Evolutionary conservation across 2,797 vertebrate species (phyloP), one percentile per base, ranked within the genome.

Genomic region (Coilia nasus): DNA sequence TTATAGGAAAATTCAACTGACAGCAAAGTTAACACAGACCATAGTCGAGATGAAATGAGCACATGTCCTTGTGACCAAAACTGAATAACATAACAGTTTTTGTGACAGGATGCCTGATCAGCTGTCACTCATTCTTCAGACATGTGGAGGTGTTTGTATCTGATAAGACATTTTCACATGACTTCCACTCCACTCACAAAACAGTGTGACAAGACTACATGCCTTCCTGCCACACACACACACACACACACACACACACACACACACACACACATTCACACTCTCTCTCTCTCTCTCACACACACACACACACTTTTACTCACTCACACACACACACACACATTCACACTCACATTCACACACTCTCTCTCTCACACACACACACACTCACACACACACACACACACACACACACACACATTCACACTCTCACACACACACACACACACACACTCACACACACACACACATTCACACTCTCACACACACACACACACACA

Each of bases 81-180:
- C 14, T 44, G 71, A 41, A 21, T 6, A 9, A 41, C 35, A 21
- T 19, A 6, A 35, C 19, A 35, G 50, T 54, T 1, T 78, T 7
- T 78, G 71, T 44, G 71, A 19, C 17, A 44, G 35, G 44, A 9
- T 41, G 6, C 17, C 25, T 71, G 64, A 21, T 35, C 57, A 82
- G 17, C 44, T 75, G 19, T 75, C 78, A 23, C 17, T 23, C 6
- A 67, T 28, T 81, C n/a, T 82, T 31, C 15, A 46, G 62, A 62
- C 80, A 23, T 60, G 23, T 81, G 75, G n/a, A 83, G 41, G 82
- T 57, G 56, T 75, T 81, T 82, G 41, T 83, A 44, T 83, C 54
- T 60, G 84, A 85, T 81, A 84, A 80, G 64, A 57, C 50, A 71
- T 25, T 41, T 83, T 83, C 28, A 83, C 46, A 60, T 81, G 35